Percentiles rank a stretch among this genome's conserved stretches.
Conservation (phyloP, 2,113 vertebrate species). For the Cyanocitta stelleri region DNA sequence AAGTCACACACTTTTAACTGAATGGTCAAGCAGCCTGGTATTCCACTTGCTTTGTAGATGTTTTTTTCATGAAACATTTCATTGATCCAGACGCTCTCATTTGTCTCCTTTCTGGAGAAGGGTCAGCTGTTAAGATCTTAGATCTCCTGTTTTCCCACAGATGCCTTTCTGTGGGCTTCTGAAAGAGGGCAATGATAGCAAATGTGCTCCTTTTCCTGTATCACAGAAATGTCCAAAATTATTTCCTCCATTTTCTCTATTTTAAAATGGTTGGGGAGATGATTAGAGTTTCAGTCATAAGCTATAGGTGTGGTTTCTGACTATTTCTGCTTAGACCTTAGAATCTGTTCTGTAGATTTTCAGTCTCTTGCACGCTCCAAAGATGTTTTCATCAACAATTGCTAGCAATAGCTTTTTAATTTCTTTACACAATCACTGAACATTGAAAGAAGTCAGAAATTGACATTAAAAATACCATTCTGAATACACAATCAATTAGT, state of each 20-base stretch:
- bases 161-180: background rate
- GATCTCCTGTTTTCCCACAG: background rate
- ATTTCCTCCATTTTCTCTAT: background rate
- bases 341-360: background rate
- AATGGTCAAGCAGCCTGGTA: background rate
- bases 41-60: background rate
- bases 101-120: background rate
- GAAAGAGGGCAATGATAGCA: background rate
- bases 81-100: background rate
- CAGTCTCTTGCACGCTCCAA: background rate
- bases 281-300: background rate
- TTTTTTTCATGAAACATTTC: background rate
- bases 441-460: background rate
- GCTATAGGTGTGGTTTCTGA: background rate
- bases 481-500: background rate
- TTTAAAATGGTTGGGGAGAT: background rate
- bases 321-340: background rate
- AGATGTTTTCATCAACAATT: background rate
- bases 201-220: background rate
- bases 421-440: background rate
- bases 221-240: background rate
- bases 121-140: background rate
- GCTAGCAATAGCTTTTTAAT: background rate
- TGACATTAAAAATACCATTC: background rate
- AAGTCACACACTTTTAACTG: background rate